Evolutionary conservation across 2,888 invertebrate genomes (phyloP).

Genomic region (Odontocolon sp.): DNA sequence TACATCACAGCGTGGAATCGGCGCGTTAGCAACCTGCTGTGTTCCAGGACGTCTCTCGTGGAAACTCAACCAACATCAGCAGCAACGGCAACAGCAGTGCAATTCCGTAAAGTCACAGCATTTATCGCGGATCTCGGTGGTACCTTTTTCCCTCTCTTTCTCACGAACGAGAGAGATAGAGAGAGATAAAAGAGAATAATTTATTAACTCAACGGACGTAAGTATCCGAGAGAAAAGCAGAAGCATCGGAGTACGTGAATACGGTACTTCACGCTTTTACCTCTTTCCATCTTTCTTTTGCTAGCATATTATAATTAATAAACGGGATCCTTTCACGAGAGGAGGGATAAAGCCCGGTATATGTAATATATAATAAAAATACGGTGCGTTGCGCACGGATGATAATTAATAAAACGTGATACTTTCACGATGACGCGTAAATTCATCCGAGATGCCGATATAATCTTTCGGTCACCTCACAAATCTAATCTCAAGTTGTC

Average conservation of each 20-base stretch:
- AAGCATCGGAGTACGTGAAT: constrained; percentile 56
- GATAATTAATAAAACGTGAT: constrained; percentile 56
- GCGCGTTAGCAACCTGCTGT: constrained; percentile 48
- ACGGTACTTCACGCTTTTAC: constrained; percentile 57
- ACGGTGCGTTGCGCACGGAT: constrained; percentile 12
- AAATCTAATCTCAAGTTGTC: too few species aligned
- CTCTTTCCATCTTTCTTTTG: constrained; percentile 38
- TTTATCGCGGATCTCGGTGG: constrained; percentile 44
- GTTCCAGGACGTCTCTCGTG: constrained; percentile 11
- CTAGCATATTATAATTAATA: constrained; percentile 59
- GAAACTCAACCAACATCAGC: constrained; percentile 17
- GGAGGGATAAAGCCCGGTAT: constrained; percentile 36
- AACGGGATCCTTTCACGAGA: constrained; percentile 53
- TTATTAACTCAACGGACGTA: constrained; percentile 60
- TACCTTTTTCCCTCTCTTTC: constrained; percentile 5
- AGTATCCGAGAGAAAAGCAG: constrained; percentile 45
- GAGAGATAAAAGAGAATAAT: constrained; percentile 58
- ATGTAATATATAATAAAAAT: constrained; percentile 33
- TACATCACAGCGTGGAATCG: constrained; percentile 23
- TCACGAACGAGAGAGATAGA: background rate
- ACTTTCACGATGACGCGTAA: constrained; percentile 48
- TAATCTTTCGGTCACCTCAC: too few species aligned
- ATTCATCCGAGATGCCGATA: constrained; percentile 29
- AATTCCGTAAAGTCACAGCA: constrained; percentile 54
- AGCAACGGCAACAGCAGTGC: constrained; percentile 23